Evolutionary conservation across 2,888 invertebrate genomes (phyloP).

Genomic region (Orthonevra nobilis): DNA sequence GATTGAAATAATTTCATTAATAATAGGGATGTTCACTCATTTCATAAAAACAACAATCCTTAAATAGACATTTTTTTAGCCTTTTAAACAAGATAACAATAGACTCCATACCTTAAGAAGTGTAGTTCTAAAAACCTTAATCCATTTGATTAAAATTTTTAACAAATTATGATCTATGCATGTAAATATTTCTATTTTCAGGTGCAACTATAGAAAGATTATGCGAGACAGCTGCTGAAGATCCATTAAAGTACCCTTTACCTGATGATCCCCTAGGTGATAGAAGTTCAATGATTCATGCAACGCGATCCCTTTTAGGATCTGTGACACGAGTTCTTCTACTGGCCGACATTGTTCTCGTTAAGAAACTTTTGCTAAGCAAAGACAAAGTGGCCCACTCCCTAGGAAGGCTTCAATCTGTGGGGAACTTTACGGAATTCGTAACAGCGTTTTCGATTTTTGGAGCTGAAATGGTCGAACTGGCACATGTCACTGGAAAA

Average conservation of each 20-base stretch:
- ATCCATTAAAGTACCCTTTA: conserved; percentile 82
- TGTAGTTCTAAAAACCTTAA: too few species aligned
- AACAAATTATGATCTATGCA: too few species aligned
- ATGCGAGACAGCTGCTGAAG: conserved; percentile 85
- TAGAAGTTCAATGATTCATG: conserved; percentile 90
- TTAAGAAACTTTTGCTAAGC: conserved; percentile 95
- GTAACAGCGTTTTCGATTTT: conserved; percentile 99
- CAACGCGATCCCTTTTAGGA: conserved; percentile 94
- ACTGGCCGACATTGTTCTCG: conserved; percentile 97
- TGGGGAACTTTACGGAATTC: conserved; percentile 97
- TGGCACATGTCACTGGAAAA: conserved; percentile 94
- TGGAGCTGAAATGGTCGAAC: conserved; percentile 98
- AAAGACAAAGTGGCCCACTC: conserved; percentile 97
- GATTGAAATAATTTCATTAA: too few species aligned
- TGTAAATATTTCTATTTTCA: conserved; percentile 81
- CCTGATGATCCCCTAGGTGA: conserved; percentile 85
- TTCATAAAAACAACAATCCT: too few species aligned
- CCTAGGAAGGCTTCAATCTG: conserved; percentile 91
- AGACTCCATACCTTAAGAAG: too few species aligned
- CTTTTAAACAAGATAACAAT: too few species aligned
- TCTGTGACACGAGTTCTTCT: conserved; percentile 97
- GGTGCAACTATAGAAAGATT: conserved; percentile 95
- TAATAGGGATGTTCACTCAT: too few species aligned
- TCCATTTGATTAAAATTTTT: too few species aligned
- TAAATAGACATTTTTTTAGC: too few species aligned